Evolutionary conservation across 2,888 invertebrate genomes (phyloP), one percentile per base, ranked within the genome.

Genomic region (Holacanthella duospinosa): DNA sequence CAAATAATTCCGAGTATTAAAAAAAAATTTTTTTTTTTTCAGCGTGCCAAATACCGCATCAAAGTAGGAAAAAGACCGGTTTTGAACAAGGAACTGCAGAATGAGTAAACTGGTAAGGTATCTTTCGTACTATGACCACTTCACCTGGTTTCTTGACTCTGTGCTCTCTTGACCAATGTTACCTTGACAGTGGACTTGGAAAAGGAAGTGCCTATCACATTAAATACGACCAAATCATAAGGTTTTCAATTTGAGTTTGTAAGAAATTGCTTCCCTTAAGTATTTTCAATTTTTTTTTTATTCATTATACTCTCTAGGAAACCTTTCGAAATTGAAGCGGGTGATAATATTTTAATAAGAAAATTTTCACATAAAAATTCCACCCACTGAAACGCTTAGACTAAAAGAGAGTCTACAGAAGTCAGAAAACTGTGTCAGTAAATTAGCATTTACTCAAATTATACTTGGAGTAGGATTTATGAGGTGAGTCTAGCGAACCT

Each of bases 151-250:
- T 61, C 43, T 64, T 55, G 56, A 9, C 55, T 24, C 36, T 29
- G 56, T 57, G 57, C 53, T 60, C 53, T 65, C 62, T 64, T 66
- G 58, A 63, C 66, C 63, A 66, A 53, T 55, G 57, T 48, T 64
- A 64, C 68, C 66, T 68, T 68, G 68, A 64, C 68, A 68, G 59
- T 68, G 66, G 68, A 66, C 60, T 62, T 60, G 60, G 44, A 57
- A 63, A 58, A 68, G 65, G 65, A 66, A 64, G 62, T 63, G 58
- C 55, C 64, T 66, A 57, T 62, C 63, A 63, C 67, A 67, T 67
- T 65, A 67, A 67, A 64, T 64, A 64, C 63, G 62, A 64, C n/a
- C n/a, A n/a, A n/a, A n/a, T n/a, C n/a, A n/a, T n/a, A n/a, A n/a
- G n/a, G n/a, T n/a, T n/a, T n/a, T n/a, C n/a, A n/a, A n/a, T n/a